These are phyloP conservation scores for Crotalus tigris DNA, from an alignment of 2,113 vertebrate species.

Conservation along the genomic window DNA sequence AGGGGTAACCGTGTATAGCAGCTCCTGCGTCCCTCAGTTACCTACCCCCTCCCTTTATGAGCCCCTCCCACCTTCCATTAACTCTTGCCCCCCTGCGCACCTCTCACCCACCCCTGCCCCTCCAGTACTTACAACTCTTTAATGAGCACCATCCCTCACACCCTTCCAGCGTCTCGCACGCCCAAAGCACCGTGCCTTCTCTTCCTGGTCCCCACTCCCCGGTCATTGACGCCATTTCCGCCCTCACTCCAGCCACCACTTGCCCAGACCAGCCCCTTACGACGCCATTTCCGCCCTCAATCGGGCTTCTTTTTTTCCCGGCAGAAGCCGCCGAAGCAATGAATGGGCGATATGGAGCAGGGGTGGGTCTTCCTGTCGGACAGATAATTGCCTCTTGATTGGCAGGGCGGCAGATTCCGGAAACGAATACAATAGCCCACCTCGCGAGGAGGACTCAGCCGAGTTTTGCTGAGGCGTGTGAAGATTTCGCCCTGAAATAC, in stretches of 20 bases:
- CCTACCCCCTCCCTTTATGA: background rate
- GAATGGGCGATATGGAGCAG: background rate
- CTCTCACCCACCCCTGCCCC: background rate
- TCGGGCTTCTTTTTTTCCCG: background rate
- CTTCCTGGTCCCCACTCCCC: background rate
- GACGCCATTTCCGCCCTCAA: slow-evolving; percentile 37
- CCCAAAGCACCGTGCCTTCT: slow-evolving; percentile 4
- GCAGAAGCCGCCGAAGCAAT: background rate
- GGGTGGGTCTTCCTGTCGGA: background rate
- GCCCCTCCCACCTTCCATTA: background rate
- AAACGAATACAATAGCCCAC: background rate
- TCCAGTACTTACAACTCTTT: slow-evolving; percentile 48
- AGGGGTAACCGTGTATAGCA: background rate
- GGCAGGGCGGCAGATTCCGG: background rate
- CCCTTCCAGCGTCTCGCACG: slow-evolving; percentile 5
- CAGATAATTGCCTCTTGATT: background rate
- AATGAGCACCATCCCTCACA: slow-evolving; percentile 46
- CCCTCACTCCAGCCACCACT: slow-evolving; percentile 14
- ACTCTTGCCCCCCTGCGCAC: background rate
- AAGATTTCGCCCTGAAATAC: background rate
- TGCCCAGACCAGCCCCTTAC: background rate
- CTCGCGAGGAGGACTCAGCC: background rate
- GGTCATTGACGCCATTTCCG: slow-evolving; percentile 43
- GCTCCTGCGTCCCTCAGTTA: background rate
- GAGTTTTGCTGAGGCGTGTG: background rate